Evolutionary conservation across 1,140 invertebrate genomes (phyloP).

Genomic region (Oryzaephilus surinamensis): DNA sequence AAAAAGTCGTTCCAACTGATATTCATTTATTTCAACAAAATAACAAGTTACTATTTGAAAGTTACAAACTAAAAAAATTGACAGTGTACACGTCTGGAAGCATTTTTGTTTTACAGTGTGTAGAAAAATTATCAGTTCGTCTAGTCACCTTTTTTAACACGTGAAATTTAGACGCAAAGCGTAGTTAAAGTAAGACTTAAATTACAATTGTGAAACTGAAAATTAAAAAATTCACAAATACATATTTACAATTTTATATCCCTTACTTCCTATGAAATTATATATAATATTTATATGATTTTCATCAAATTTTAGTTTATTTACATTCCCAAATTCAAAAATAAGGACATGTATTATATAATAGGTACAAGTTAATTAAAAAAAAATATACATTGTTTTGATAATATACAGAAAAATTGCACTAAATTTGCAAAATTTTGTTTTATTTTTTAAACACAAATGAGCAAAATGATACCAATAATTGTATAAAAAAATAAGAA

Average conservation of each 20-base stretch:
- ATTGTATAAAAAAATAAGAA: slow-evolving; percentile 5
- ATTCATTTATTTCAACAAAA: slow-evolving; percentile 35
- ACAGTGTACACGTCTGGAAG: slow-evolving; percentile 34
- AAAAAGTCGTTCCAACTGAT: slow-evolving; percentile 33
- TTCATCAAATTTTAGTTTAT: slow-evolving; percentile 21
- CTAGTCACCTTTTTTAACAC: too few species aligned
- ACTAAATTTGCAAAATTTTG: slow-evolving; percentile 13
- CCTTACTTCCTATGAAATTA: slow-evolving; percentile 14
- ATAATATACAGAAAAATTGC: slow-evolving; percentile 17
- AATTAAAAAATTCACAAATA: slow-evolving; percentile 33
- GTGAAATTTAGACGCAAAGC: slow-evolving; percentile 18
- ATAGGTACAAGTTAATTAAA: too few species aligned
- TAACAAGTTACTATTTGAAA: slow-evolving; percentile 32
- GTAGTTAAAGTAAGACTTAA: slow-evolving; percentile 25
- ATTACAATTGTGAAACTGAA: slow-evolving; percentile 28
- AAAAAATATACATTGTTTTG: too few species aligned
- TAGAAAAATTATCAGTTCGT: slow-evolving; percentile 33
- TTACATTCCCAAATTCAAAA: slow-evolving; percentile 27
- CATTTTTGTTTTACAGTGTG: slow-evolving; percentile 32
- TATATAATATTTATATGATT: too few species aligned
- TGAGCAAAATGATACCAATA: slow-evolving; percentile 3
- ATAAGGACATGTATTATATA: too few species aligned
- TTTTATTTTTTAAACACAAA: too few species aligned
- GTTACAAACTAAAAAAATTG: slow-evolving; percentile 34
- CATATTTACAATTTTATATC: slow-evolving; percentile 27